A percentile compares a stretch with the other conserved stretches of the same genome.
These are phyloP conservation scores for Pygmarrhopalites habei DNA, from an alignment of 1,140 invertebrate species.

Conservation along the genomic window DNA sequence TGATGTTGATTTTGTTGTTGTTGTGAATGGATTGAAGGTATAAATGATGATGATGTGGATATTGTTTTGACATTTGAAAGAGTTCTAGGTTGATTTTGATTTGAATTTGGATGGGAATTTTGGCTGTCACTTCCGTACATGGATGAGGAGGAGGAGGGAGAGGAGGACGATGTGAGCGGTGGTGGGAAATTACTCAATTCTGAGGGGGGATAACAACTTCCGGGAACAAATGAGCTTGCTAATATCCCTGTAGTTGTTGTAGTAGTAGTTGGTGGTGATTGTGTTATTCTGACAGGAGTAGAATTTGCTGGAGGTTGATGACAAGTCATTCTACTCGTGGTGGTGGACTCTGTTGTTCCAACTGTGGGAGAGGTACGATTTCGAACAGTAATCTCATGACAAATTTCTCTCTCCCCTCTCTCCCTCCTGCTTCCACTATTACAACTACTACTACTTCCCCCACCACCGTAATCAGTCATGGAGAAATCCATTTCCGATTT, in stretches of 20 bases:
- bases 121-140: constrained; percentile 32
- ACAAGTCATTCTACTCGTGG: no score
- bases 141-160: background rate
- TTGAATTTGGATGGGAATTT: constrained; percentile 15
- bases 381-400: no score
- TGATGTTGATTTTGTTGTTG: background rate
- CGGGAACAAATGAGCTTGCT: constrained; percentile 15
- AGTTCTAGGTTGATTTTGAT: background rate
- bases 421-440: constrained; percentile 15
- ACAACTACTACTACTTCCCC: background rate
- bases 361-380: no score
- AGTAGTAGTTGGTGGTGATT: constrained; percentile 1
- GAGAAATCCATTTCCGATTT: constrained; percentile 33
- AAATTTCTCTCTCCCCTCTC: no score
- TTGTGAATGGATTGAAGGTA: background rate
- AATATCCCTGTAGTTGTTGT: background rate
- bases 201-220: constrained; percentile 24
- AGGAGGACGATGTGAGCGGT: constrained; percentile 6
- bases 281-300: background rate
- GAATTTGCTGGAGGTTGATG: constrained; percentile 1
- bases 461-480: constrained; percentile 8
- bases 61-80: no score
- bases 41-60: no score
- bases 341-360: no score
- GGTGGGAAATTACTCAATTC: constrained; percentile 14